These are phyloP conservation scores for Stigmatopora nigra DNA, from an alignment of 2,113 vertebrate species.

Conservation along the genomic window DNA sequence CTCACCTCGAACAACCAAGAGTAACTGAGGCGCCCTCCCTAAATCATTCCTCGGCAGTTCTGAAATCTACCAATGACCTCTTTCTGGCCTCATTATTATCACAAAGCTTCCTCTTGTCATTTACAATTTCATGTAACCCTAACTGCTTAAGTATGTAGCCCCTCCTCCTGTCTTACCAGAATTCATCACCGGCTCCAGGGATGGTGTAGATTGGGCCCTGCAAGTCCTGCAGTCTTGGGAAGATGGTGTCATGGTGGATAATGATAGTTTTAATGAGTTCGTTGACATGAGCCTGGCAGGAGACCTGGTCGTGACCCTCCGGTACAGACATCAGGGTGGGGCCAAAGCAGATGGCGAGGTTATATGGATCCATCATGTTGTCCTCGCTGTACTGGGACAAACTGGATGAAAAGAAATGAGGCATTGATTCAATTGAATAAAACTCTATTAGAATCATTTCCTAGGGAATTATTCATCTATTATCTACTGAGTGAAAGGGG, in stretches of 20 bases:
- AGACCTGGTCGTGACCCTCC: constrained; percentile 92
- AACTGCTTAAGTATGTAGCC: not conserved
- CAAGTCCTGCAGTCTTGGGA: constrained; percentile 81
- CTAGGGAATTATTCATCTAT: not conserved
- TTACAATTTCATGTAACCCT: not conserved
- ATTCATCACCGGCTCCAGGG: constrained; percentile 81
- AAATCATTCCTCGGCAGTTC: constrained; percentile 7
- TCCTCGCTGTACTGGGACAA: constrained; percentile 98
- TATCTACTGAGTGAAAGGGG: not conserved
- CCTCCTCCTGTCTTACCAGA: constrained; percentile 75
- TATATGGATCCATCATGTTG: constrained; percentile 99
- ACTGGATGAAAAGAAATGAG: constrained; percentile 58
- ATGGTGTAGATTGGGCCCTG: constrained; percentile 83
- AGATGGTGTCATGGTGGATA: constrained; percentile 91
- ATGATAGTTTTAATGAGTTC: constrained; percentile 99
- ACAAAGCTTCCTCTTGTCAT: not conserved
- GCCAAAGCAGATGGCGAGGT: constrained; percentile 97
- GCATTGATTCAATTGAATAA: not conserved
- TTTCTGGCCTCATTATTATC: constrained; percentile 2
- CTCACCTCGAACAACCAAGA: constrained; percentile 25
- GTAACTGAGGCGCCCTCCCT: constrained; percentile 10
- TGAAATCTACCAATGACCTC: constrained; percentile 28
- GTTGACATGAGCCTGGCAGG: constrained; percentile 96
- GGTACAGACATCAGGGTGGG: constrained; percentile 97
- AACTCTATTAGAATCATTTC: not conserved